Percentiles rank a stretch among this genome's conserved stretches.
Evolutionary conservation across 2,888 invertebrate genomes (phyloP).

Genomic region (Eurytoma adleriae): DNA sequence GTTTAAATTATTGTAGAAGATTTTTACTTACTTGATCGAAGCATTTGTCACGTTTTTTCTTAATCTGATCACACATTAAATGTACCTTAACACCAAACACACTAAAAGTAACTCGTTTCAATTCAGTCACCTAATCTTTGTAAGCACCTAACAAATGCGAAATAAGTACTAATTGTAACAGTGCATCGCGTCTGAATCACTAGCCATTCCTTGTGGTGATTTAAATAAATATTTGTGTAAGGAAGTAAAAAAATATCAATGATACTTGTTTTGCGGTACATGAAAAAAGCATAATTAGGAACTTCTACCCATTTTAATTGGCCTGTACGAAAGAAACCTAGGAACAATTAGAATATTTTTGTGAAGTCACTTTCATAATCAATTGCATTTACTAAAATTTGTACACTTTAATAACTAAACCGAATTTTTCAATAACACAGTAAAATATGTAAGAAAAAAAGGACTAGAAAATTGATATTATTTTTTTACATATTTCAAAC

Average conservation of each 20-base stretch:
- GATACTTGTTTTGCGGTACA: slow-evolving; percentile 43
- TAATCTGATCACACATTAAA: slow-evolving; percentile 45
- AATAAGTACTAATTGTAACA: slow-evolving; percentile 45
- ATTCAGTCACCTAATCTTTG: slow-evolving; percentile 47
- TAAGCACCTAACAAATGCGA: slow-evolving; percentile 45
- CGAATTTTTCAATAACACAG: background rate
- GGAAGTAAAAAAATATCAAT: slow-evolving; percentile 39
- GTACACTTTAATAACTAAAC: background rate
- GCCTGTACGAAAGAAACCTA: slow-evolving; percentile 42
- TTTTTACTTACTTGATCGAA: slow-evolving; percentile 50
- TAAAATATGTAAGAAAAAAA: background rate
- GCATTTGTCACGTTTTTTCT: slow-evolving; percentile 50
- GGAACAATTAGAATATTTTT: background rate
- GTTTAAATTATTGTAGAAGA: slow-evolving; percentile 52
- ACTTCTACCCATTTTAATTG: slow-evolving; percentile 22
- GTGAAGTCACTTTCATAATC: too few relatives aligned
- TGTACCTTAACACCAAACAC: slow-evolving; percentile 47
- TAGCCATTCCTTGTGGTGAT: slow-evolving; percentile 53
- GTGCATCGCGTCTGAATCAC: slow-evolving; percentile 40
- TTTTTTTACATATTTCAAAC: background rate
- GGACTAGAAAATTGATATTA: background rate
- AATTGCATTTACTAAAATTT: background rate
- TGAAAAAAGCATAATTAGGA: slow-evolving; percentile 48
- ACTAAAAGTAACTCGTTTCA: slow-evolving; percentile 40
- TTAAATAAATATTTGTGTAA: slow-evolving; percentile 48